Evolutionary conservation across 2,888 invertebrate species (phyloP).

Genomic region (Hymenopus coronatus): DNA sequence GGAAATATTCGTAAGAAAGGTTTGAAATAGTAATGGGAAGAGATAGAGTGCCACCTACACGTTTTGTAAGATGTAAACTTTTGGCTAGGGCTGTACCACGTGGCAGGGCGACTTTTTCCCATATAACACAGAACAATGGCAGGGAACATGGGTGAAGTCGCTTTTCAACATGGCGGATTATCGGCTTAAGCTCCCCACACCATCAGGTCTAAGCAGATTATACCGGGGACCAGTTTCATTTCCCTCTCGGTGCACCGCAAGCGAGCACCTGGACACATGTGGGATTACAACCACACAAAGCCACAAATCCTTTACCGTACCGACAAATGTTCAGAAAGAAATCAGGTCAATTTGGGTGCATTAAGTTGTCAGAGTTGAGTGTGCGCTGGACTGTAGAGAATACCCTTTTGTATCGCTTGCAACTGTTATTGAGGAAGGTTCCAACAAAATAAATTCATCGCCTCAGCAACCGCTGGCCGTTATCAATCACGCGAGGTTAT

Average conservation of each 20-base stretch:
- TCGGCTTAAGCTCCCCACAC: slow-evolving; percentile 20
- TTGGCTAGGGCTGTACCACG: neutral
- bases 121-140: neutral
- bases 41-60: too few species aligned
- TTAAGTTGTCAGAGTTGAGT: neutral
- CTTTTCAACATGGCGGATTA: slow-evolving; percentile 29
- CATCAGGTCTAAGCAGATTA: slow-evolving; percentile 18
- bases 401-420: neutral
- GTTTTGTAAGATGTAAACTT: neutral
- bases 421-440: neutral
- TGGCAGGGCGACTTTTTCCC: neutral
- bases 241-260: neutral
- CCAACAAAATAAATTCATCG: too few species aligned
- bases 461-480: too few species aligned
- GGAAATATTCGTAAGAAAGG: too few species aligned
- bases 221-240: neutral
- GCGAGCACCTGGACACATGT: neutral
- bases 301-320: neutral
- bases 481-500: too few species aligned
- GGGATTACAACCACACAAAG: neutral
- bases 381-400: neutral
- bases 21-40: too few species aligned
- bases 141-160: slow-evolving; percentile 28
- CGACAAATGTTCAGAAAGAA: neutral
- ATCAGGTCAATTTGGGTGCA: neutral